phyloP scores from a whole-genome alignment of 1,140 invertebrate genomes.

The Muscidifurax raptorellus region DNA sequence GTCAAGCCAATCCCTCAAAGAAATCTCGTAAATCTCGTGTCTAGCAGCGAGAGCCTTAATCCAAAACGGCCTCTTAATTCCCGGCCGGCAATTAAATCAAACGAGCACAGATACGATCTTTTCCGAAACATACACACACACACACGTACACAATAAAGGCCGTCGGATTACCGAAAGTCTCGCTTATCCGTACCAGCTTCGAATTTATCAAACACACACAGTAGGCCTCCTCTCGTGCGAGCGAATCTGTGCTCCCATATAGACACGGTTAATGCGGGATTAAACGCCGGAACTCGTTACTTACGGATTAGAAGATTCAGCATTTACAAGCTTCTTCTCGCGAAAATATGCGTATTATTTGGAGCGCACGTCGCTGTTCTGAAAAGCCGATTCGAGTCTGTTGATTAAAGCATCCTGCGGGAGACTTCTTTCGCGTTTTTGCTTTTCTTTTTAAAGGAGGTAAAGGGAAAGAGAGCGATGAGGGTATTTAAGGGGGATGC shows the following conservation, averaged over 20 bases:
- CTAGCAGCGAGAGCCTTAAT: neutral
- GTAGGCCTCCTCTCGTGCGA: neutral
- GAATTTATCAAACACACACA: slow-evolving; percentile 41
- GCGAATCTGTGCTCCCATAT: neutral
- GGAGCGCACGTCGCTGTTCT: too few relatives aligned
- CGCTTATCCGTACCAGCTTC: neutral
- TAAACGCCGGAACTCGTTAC: slow-evolving; percentile 55
- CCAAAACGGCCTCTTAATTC: neutral
- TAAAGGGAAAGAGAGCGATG: neutral
- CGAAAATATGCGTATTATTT: neutral
- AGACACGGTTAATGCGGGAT: slow-evolving; percentile 56
- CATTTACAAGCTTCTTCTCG: neutral
- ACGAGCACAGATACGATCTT: neutral
- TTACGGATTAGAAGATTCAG: slow-evolving; percentile 56
- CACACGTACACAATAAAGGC: slow-evolving; percentile 19
- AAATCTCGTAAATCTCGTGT: neutral
- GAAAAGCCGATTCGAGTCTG: too few relatives aligned
- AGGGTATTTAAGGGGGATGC: too few relatives aligned
- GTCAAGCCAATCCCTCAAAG: neutral
- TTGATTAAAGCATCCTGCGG: too few relatives aligned
- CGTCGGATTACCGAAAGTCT: slow-evolving; percentile 15
- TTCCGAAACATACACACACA: neutral
- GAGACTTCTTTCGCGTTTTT: too few relatives aligned
- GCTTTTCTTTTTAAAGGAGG: too few relatives aligned
- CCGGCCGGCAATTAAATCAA: slow-evolving; percentile 12